Base-by-base conservation (phyloP, 1,140 invertebrate genomes). In the Helicoverpa zea region DNA sequence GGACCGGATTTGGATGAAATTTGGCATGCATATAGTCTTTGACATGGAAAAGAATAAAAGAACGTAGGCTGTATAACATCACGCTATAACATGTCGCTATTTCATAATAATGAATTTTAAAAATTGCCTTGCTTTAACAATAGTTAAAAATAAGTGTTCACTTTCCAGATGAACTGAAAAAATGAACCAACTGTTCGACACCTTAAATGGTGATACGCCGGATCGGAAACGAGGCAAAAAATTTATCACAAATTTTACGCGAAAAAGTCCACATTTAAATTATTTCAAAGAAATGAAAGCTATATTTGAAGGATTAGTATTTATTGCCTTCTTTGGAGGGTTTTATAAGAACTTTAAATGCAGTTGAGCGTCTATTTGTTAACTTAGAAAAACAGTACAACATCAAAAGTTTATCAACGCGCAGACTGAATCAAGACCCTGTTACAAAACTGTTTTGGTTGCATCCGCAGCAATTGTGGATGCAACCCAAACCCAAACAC, bases 221-320 rank as follows among this genome's bases (percentile, higher is more conserved):
- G 61, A 64, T 43, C 12, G 13, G 12, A 64, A 64, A 64, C 30
- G 61, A 35, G 61, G 79, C 2, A 80, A 80, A 35, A 49, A 18
- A 64, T 56, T 35, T 52, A n/a, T 23, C 4, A 70, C 51, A 30
- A 63, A 72, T 63, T 14, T 59, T 5, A 51, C 56, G 5, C 4
- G 10, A 56, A 81, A 11, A 14, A 75, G 47, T 47, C 63, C 73
- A 29, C 79, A 81, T 76, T 14, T 81, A 51, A 43, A 49, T 58
- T 68, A 64, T 76, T 68, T 81, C n/a, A 61, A 61, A 80, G 54
- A 81, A 81, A 76, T 81, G 68, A 81, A 49, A 75, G 2, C 13
- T 18, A 74, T 81, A 5, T 75, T 81, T 56, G 35, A 35, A 13
- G 18, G 58, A 7, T 23, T 68, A 11, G 51, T 76, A 49, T 81